Evolutionary conservation across 2,888 invertebrate species (phyloP).

Genomic region (Syrista parreyssii): DNA sequence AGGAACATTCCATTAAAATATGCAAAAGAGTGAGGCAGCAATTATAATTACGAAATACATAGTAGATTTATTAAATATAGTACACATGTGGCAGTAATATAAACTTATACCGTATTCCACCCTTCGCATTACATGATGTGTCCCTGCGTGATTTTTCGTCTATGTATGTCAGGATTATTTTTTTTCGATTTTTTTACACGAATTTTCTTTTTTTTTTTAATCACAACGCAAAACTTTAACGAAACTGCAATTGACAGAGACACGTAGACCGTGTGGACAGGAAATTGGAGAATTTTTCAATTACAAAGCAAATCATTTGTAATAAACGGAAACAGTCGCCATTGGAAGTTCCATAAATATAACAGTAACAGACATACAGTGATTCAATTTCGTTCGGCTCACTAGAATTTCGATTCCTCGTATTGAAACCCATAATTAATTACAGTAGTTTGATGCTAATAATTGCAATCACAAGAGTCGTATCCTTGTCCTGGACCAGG

Average conservation of each 20-base stretch:
- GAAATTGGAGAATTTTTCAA: slow-evolving; percentile 19
- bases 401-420: slow-evolving; percentile 24
- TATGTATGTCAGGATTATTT: background rate
- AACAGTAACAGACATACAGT: background rate
- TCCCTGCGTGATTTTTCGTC: background rate
- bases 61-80: slow-evolving; percentile 43
- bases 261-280: background rate
- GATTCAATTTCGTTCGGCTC: slow-evolving; percentile 2
- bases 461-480: slow-evolving; percentile 59
- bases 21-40: background rate
- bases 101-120: background rate
- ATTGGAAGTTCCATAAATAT: background rate
- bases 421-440: slow-evolving; percentile 6
- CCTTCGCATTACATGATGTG: background rate
- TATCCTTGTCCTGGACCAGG: slow-evolving; percentile 45
- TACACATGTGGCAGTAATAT: slow-evolving; percentile 14
- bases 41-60: slow-evolving; percentile 28
- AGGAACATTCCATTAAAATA: slow-evolving; percentile 9
- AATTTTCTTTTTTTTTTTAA: slow-evolving; percentile 2
- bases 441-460: slow-evolving; percentile 30
- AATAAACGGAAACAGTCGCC: background rate
- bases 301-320: background rate
- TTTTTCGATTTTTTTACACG: slow-evolving; percentile 5
- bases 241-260: slow-evolving; percentile 4
- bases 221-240: background rate